Percentiles rank a stretch among this genome's conserved stretches.
phyloP scores from a whole-genome alignment of 2,797 vertebrate species.

The Tarsius wallacei region DNA sequence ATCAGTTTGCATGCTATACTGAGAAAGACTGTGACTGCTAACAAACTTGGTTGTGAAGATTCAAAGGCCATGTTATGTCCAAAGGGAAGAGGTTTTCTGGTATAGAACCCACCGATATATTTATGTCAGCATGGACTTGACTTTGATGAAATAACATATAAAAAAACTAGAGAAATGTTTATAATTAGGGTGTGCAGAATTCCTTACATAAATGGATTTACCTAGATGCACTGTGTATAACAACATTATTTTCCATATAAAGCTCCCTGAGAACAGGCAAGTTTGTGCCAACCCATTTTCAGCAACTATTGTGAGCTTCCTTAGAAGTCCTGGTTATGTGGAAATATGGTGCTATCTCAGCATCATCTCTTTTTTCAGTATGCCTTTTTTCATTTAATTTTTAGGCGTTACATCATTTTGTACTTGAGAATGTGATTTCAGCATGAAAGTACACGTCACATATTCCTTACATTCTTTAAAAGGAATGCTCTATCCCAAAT shows the following conservation, averaged over 20 bases:
- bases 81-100: not conserved
- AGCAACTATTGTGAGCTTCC: not conserved
- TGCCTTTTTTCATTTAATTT: not conserved
- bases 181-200: not conserved
- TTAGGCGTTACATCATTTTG: not conserved
- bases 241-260: not conserved
- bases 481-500: slow-evolving; percentile 3
- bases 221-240: not conserved
- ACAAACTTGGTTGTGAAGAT: not conserved
- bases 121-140: not conserved
- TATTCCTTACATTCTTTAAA: not conserved
- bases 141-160: not conserved
- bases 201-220: not conserved
- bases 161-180: not conserved
- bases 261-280: not conserved
- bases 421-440: not conserved
- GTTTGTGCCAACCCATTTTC: not conserved
- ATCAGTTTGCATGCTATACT: not conserved
- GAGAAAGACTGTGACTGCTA: not conserved
- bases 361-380: not conserved
- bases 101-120: not conserved
- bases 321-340: not conserved
- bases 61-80: not conserved
- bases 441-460: not conserved
- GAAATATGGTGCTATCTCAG: not conserved